Conservation (phyloP, 2,113 vertebrate species). For the Corythaeola cristata region DNA sequence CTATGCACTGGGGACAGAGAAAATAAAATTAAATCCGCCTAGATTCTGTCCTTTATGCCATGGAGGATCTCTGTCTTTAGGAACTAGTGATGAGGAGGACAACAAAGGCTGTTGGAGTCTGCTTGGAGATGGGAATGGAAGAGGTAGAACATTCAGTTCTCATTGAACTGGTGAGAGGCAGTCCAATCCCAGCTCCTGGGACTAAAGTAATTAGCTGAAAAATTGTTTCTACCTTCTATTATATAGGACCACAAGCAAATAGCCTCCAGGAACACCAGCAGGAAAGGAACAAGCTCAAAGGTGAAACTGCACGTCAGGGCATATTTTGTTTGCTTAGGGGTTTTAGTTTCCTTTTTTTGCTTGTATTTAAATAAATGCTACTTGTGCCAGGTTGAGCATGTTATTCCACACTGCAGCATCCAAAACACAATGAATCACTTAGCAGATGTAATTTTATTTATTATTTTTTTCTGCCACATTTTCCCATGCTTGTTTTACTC, state of each 20-base stretch:
- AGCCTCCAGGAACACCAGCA: neutral
- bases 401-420: neutral
- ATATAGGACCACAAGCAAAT: neutral
- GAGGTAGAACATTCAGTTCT: neutral
- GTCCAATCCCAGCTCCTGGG: neutral
- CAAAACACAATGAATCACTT: slow-evolving; percentile 5
- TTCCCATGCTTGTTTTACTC: neutral
- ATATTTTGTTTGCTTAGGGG: neutral
- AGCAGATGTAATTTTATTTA: neutral
- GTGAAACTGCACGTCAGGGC: neutral
- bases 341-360: neutral
- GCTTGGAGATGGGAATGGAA: neutral
- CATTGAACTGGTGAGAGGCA: neutral
- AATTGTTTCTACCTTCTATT: neutral
- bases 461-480: neutral
- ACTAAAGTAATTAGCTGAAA: neutral
- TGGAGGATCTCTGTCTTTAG: neutral
- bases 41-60: neutral
- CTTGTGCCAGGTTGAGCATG: neutral
- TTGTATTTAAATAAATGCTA: neutral
- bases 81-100: neutral
- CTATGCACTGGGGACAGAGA: neutral
- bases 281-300: neutral
- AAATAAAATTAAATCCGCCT: neutral
- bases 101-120: neutral